Percentiles rank a stretch among this genome's conserved stretches.
These are phyloP conservation scores for Carassius gibelio DNA, from an alignment of 2,113 vertebrate genomes.

Conservation along the genomic window DNA sequence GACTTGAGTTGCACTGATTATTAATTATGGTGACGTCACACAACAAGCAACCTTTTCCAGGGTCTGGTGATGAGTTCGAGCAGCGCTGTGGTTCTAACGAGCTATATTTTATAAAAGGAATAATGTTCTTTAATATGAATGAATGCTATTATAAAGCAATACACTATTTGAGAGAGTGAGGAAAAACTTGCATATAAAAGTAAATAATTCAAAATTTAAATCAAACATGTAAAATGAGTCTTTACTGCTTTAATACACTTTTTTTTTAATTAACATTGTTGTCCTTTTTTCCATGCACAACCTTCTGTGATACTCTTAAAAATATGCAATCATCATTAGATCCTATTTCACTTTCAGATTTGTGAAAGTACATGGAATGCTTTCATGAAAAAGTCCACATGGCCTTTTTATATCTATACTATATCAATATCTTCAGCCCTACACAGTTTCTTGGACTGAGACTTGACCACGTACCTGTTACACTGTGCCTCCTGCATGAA, in stretches of 20 bases:
- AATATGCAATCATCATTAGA: neutral
- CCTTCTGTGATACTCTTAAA: neutral
- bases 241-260: neutral
- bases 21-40: conserved; percentile 14
- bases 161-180: neutral
- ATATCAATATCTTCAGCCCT: neutral
- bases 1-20: neutral
- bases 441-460: neutral
- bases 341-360: neutral
- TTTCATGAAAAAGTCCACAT: neutral
- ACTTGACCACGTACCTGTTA: neutral
- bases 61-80: neutral
- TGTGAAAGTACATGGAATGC: neutral
- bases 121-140: neutral
- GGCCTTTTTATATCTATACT: neutral
- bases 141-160: neutral
- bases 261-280: neutral
- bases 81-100: neutral
- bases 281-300: neutral
- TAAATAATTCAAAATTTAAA: neutral
- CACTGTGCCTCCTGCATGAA: conserved; percentile 88
- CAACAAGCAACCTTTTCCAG: neutral
- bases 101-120: neutral
- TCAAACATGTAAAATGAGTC: neutral
- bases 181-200: neutral